Percentiles rank a stretch among this genome's conserved stretches.
phyloP scores from a whole-genome alignment of 1,140 invertebrate species.

The Popillia japonica region DNA sequence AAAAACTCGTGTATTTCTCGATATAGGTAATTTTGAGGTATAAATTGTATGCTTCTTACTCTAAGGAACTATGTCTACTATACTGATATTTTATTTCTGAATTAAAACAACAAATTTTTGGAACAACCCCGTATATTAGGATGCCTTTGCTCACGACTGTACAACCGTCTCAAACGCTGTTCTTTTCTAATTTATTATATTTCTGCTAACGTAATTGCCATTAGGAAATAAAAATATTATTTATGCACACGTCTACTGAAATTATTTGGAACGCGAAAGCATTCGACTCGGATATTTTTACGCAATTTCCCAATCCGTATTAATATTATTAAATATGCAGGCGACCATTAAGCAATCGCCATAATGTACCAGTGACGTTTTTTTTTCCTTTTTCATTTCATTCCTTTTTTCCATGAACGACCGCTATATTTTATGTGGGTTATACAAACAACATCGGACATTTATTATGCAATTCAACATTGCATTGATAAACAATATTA shows the following conservation, averaged over 20 bases:
- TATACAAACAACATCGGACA: not conserved
- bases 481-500: not conserved
- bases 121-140: too few species aligned
- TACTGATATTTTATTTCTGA: too few species aligned
- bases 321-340: constrained; percentile 5
- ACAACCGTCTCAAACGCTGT: not conserved
- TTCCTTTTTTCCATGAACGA: not conserved
- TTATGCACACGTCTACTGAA: not conserved
- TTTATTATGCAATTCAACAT: not conserved
- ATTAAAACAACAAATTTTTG: too few species aligned
- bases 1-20: too few species aligned
- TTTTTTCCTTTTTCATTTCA: not conserved
- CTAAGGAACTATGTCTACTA: too few species aligned
- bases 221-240: constrained; percentile 12
- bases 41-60: too few species aligned
- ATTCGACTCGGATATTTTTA: not conserved
- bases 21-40: too few species aligned
- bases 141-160: not conserved
- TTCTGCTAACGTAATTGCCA: not conserved
- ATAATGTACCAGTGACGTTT: not conserved
- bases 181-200: constrained; percentile 1
- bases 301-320: constrained; percentile 9
- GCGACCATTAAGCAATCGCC: not conserved
- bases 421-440: constrained; percentile 1
- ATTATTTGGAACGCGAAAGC: constrained; percentile 14